phyloP scores from a whole-genome alignment of 2,888 invertebrate genomes.

The Fissipunctia ypsillon region DNA sequence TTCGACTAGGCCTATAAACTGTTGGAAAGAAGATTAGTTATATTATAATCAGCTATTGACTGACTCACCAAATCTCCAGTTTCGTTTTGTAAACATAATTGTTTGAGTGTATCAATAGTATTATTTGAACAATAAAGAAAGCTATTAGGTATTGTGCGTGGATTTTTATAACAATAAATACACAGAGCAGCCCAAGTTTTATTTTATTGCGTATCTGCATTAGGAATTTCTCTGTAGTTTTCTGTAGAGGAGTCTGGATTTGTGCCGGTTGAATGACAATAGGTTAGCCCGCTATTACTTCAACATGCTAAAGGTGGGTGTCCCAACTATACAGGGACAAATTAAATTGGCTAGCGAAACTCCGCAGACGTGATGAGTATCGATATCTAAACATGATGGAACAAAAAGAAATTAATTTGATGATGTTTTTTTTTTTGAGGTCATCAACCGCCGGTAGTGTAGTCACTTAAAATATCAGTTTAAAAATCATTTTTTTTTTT shows the following conservation, averaged over 20 bases:
- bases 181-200: neutral
- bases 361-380: no score
- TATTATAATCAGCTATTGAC: no score
- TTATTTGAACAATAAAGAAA: no score
- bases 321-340: neutral
- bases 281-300: no score
- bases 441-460: no score
- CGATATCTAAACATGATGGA: no score
- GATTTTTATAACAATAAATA: neutral
- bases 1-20: constrained; percentile 96
- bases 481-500: no score
- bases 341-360: no score
- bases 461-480: no score
- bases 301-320: neutral
- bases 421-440: no score
- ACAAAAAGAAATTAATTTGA: no score
- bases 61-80: neutral
- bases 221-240: neutral
- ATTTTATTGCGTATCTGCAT: neutral
- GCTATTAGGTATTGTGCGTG: neutral
- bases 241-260: neutral
- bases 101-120: no score
- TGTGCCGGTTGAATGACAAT: neutral
- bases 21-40: constrained; percentile 34
- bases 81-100: neutral